A percentile compares a stretch with the other conserved stretches of the same genome.
phyloP scores from a whole-genome alignment of 2,888 invertebrate species.

The Pristionchus exspectatus region DNA sequence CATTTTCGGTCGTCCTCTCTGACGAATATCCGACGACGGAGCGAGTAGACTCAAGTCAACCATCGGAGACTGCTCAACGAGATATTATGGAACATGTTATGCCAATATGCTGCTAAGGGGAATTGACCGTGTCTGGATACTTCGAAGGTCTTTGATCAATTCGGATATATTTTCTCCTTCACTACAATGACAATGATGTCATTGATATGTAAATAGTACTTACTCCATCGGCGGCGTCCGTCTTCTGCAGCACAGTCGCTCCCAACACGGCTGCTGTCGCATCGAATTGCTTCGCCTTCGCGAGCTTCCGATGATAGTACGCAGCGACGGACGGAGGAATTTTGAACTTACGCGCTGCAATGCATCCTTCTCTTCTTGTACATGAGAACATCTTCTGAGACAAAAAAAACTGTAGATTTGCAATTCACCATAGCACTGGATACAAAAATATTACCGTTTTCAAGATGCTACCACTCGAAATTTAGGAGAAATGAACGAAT shows the following conservation, averaged over 20 bases:
- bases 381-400: too few relatives aligned
- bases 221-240: background rate
- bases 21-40: constrained; percentile 59
- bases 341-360: constrained; percentile 40
- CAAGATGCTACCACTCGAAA: too few relatives aligned
- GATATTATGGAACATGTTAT: too few relatives aligned
- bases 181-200: too few relatives aligned
- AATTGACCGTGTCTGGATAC: too few relatives aligned
- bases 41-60: constrained; percentile 58
- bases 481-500: too few relatives aligned
- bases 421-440: too few relatives aligned
- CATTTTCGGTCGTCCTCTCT: constrained; percentile 77
- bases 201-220: background rate
- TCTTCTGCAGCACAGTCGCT: background rate
- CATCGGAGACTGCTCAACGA: constrained; percentile 65
- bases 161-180: too few relatives aligned
- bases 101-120: too few relatives aligned
- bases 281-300: constrained; percentile 23
- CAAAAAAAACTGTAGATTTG: too few relatives aligned
- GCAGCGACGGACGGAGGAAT: constrained; percentile 58
- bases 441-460: too few relatives aligned
- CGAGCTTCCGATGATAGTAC: constrained; percentile 58
- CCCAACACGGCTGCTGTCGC: background rate
- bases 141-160: background rate
- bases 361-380: too few relatives aligned